Conservation (phyloP, 2,113 vertebrate genomes). For the Piprites chloris region DNA sequence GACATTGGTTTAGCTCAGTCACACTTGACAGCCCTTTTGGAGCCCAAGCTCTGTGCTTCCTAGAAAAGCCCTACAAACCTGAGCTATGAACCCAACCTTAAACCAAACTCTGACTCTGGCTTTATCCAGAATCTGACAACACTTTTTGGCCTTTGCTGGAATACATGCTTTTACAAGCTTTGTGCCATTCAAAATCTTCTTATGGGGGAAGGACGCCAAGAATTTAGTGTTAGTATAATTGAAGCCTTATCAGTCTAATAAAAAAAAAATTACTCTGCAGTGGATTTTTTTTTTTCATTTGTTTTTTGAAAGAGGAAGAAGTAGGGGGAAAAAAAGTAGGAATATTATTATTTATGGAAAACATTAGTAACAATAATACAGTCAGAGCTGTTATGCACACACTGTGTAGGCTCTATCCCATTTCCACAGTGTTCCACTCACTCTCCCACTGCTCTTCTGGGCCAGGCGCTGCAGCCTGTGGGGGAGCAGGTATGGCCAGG, state of each 20-base stretch:
- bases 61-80: neutral
- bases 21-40: neutral
- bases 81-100: neutral
- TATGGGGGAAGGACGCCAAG: rapidly evolving
- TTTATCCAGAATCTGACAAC: neutral
- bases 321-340: neutral
- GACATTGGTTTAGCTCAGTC: neutral
- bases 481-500: rapidly evolving
- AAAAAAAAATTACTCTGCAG: neutral
- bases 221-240: neutral
- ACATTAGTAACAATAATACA: neutral
- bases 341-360: neutral
- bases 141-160: neutral
- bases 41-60: neutral
- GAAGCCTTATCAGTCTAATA: neutral
- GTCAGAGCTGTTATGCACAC: neutral
- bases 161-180: neutral
- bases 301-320: neutral
- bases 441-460: neutral
- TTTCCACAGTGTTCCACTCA: neutral
- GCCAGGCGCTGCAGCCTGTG: neutral
- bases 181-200: neutral
- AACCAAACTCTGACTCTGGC: neutral
- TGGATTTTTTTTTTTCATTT: neutral
- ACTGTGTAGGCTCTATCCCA: neutral